Evolutionary conservation across 2,888 invertebrate species (phyloP).

Genomic region (Ctena decussata): DNA sequence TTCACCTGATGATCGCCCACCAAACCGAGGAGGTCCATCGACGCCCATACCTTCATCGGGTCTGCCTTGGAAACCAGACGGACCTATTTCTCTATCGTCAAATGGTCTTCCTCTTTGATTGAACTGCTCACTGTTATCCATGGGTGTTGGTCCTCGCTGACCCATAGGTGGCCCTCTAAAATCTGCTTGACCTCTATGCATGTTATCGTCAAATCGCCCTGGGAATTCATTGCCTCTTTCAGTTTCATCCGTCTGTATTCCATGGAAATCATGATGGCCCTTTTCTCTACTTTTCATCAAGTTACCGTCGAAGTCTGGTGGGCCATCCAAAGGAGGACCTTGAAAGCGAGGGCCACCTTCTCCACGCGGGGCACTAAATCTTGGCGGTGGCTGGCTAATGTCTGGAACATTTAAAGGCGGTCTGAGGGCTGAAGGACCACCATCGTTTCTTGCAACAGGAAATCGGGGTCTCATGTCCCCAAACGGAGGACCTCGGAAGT

Average conservation of each 20-base stretch:
- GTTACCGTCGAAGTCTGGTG: not conserved
- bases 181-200: not conserved
- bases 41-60: not conserved
- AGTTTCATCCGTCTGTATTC: not conserved
- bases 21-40: not conserved
- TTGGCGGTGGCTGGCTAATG: not conserved
- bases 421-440: not conserved
- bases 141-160: not conserved
- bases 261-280: not conserved
- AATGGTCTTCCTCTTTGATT: not conserved
- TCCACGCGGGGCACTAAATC: not conserved
- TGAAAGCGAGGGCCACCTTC: not conserved
- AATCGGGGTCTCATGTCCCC: not conserved
- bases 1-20: not conserved
- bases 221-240: not conserved
- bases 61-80: not conserved
- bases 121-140: too few species aligned
- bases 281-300: not conserved
- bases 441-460: not conserved
- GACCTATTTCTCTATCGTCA: not conserved
- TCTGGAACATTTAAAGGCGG: conserved; percentile 1
- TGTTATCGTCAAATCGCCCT: not conserved
- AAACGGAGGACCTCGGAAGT: not conserved
- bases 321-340: not conserved
- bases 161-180: conserved; percentile 9